phyloP scores from a whole-genome alignment of 2,113 vertebrate species.

The Globicephala melas region DNA sequence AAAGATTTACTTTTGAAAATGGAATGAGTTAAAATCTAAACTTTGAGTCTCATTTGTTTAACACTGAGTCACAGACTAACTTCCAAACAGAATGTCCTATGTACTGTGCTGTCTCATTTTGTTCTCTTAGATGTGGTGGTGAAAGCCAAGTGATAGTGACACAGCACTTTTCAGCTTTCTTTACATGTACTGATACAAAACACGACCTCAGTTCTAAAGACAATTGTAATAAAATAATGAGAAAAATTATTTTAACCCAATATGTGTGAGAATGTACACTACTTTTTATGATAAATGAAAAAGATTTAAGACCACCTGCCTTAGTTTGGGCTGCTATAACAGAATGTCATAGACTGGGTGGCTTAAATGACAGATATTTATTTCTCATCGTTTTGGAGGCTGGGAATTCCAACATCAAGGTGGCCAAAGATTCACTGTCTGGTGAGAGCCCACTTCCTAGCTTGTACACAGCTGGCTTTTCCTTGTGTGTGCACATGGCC shows the following conservation, averaged over 20 bases:
- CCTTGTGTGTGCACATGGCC: neutral
- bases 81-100: neutral
- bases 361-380: neutral
- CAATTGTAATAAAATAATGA: neutral
- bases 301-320: neutral
- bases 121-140: neutral
- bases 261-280: neutral
- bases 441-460: neutral
- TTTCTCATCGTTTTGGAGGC: neutral
- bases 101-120: neutral
- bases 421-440: neutral
- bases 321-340: neutral
- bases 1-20: conserved; percentile 1
- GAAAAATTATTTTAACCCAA: neutral
- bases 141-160: neutral
- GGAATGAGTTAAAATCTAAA: conserved; percentile 25
- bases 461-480: neutral
- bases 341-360: neutral
- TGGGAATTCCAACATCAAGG: neutral
- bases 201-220: neutral
- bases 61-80: neutral
- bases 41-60: neutral
- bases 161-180: neutral
- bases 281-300: neutral
- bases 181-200: neutral